phyloP scores from a whole-genome alignment of 2,113 vertebrate genomes.

The Emydocephalus ijimae region DNA sequence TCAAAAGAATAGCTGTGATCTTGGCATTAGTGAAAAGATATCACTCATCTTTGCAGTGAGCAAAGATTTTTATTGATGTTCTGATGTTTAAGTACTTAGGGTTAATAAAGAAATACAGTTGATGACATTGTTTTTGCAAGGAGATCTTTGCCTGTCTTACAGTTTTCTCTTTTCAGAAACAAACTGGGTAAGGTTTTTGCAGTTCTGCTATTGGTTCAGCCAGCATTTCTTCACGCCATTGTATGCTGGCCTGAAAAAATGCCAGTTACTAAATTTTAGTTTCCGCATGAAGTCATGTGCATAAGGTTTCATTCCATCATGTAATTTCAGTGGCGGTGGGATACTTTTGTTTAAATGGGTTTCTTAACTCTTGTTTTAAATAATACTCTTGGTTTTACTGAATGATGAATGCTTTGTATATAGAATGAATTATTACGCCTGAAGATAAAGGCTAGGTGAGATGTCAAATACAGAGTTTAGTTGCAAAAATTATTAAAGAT shows the following conservation, averaged over 20 bases:
- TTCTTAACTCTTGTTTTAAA: not conserved
- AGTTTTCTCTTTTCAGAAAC: not conserved
- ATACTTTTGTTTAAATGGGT: not conserved
- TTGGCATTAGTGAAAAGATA: not conserved
- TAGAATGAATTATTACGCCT: fast-evolving
- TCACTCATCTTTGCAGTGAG: not conserved
- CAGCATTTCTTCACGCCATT: not conserved
- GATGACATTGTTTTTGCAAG: not conserved
- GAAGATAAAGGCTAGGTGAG: not conserved
- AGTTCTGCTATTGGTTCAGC: fast-evolving
- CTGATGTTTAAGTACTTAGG: not conserved
- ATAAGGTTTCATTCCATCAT: not conserved
- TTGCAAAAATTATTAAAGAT: not conserved
- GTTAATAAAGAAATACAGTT: constrained; percentile 10
- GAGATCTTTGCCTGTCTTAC: constrained; percentile 34
- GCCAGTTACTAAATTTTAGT: not conserved
- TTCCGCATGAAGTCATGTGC: not conserved
- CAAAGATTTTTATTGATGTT: constrained; percentile 35
- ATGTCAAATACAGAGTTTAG: not conserved
- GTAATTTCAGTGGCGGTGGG: not conserved
- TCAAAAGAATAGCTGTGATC: constrained; percentile 25
- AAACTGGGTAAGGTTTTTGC: not conserved
- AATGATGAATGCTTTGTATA: not conserved
- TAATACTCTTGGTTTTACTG: not conserved
- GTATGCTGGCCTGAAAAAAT: not conserved